These are phyloP conservation scores for Astropecten irregularis DNA, from an alignment of 53 echinoderm and acorn worm species.

Conservation along the genomic window DNA sequence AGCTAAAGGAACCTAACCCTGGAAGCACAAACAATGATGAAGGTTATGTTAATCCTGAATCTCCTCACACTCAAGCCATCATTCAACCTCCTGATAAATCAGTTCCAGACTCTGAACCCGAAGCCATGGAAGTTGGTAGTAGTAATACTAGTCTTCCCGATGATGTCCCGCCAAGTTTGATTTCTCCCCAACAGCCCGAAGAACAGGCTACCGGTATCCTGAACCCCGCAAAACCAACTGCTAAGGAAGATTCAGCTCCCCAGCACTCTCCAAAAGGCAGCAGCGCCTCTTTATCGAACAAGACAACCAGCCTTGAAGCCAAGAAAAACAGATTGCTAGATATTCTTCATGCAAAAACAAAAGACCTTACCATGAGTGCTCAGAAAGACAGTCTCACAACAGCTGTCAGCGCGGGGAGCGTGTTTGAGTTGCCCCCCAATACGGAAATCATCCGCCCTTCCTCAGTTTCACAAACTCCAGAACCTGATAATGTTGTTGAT, in stretches of 20 bases:
- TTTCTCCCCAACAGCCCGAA: not conserved
- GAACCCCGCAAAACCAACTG: not conserved
- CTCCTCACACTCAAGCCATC: not conserved
- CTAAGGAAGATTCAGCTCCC: not conserved
- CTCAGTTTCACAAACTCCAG: not conserved
- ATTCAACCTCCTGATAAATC: not conserved
- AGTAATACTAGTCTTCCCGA: not conserved
- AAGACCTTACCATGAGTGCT: conserved; percentile 44
- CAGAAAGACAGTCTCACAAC: conserved; percentile 1
- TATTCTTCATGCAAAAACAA: conserved; percentile 42
- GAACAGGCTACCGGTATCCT: not conserved
- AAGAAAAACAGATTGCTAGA: conserved; percentile 48
- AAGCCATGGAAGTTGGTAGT: not conserved
- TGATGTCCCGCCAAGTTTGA: not conserved
- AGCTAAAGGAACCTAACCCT: no score
- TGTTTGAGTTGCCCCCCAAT: conserved; percentile 24
- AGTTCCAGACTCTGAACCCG: no score
- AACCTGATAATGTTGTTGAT: not conserved
- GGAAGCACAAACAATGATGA: no score
- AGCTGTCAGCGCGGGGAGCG: not conserved
- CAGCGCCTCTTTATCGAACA: not conserved
- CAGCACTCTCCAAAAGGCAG: conserved; percentile 5
- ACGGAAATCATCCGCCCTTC: conserved; percentile 25
- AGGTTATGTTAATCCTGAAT: no score
- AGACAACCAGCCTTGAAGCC: conserved; percentile 30